Conservation (phyloP, 2,888 invertebrate genomes). For the Agrotis clavis region DNA sequence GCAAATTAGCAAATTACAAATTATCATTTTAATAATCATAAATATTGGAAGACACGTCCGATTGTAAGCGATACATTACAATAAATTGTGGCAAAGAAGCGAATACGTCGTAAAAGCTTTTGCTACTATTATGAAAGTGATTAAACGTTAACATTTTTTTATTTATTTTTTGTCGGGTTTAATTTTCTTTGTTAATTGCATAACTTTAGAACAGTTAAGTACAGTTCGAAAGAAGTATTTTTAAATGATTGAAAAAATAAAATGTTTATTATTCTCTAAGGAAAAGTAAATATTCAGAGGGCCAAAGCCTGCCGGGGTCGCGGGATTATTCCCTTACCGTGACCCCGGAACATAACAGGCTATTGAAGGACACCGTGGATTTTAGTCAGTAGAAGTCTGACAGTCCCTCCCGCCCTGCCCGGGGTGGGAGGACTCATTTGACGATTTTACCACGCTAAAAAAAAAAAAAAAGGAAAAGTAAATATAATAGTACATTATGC, state of each 20-base stretch:
- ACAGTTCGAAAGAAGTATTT: not conserved
- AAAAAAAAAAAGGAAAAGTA: too few species aligned
- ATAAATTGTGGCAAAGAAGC: not conserved
- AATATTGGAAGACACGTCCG: conserved; percentile 26
- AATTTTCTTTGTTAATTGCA: not conserved
- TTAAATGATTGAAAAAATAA: not conserved
- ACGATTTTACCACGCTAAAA: too few species aligned
- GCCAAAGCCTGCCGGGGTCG: too few species aligned
- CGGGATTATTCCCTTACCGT: too few species aligned
- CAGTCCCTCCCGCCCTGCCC: too few species aligned
- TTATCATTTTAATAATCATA: conserved; percentile 37
- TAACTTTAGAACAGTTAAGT: not conserved
- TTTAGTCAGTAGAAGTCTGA: too few species aligned
- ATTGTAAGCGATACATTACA: conserved; percentile 29
- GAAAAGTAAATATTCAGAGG: not conserved
- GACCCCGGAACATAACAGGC: too few species aligned
- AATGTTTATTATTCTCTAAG: too few species aligned
- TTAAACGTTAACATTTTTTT: not conserved
- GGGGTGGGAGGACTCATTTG: too few species aligned
- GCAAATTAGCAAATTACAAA: conserved; percentile 41
- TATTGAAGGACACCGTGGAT: too few species aligned
- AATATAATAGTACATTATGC: too few species aligned
- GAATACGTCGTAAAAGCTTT: not conserved
- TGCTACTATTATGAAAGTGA: not conserved
- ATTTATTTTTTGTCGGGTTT: not conserved